Percentiles rank a stretch among this genome's conserved stretches.
Conservation (phyloP, 2,888 invertebrate species). For the Tetranychus truncatus region DNA sequence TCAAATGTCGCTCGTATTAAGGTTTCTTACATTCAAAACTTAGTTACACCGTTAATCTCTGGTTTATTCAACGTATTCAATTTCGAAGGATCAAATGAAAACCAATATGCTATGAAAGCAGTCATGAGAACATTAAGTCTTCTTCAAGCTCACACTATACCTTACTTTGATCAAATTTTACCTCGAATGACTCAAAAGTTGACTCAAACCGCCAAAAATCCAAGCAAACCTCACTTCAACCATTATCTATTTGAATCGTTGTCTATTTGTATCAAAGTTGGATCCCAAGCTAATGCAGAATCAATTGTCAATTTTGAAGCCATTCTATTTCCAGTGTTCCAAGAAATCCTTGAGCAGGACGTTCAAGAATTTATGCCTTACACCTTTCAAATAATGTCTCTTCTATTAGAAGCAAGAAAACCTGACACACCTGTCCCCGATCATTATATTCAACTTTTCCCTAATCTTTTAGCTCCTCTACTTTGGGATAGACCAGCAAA, state of each 20-base stretch:
- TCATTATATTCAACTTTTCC: conserved; percentile 70
- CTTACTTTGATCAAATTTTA: conserved; percentile 57
- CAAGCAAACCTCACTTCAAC: conserved; percentile 91
- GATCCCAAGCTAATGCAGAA: conserved; percentile 55
- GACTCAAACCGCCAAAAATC: conserved; percentile 63
- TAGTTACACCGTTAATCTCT: conserved; percentile 49
- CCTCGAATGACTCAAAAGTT: conserved; percentile 69
- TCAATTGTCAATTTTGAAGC: conserved; percentile 75
- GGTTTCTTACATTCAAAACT: conserved; percentile 42
- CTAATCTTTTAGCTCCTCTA: conserved; percentile 67
- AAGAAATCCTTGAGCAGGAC: conserved; percentile 80
- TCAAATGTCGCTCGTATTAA: conserved; percentile 30
- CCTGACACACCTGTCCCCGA: conserved; percentile 40
- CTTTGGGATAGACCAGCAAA: conserved; percentile 87
- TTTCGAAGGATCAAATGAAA: conserved; percentile 59
- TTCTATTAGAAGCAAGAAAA: conserved; percentile 50
- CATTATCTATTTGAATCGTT: conserved; percentile 93
- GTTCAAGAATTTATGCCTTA: conserved; percentile 95
- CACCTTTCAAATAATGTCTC: conserved; percentile 86
- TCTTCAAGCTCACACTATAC: conserved; percentile 58
- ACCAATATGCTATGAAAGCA: conserved; percentile 95
- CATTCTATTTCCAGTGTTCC: conserved; percentile 81
- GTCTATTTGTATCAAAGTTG: conserved; percentile 56
- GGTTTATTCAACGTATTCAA: conserved; percentile 58
- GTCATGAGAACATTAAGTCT: conserved; percentile 71